phyloP scores from a whole-genome alignment of 2,113 vertebrate genomes.

The Phalacrocorax brasilianus region DNA sequence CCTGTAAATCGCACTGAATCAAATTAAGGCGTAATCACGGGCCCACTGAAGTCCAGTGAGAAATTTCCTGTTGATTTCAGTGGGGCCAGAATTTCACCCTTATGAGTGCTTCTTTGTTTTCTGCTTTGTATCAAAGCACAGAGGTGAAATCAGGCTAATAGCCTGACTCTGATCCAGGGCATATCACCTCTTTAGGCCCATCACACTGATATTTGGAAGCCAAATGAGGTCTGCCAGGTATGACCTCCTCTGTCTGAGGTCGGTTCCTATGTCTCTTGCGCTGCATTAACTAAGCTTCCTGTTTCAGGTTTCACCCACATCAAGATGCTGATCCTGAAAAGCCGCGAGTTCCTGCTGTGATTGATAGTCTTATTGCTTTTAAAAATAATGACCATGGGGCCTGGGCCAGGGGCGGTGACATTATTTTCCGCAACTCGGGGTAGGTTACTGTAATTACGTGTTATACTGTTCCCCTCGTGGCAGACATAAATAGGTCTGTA shows the following conservation, averaged over 20 bases:
- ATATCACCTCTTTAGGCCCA: neutral
- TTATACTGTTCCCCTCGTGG: neutral
- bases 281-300: neutral
- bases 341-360: slow-evolving; percentile 47
- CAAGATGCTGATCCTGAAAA: slow-evolving; percentile 64
- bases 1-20: neutral
- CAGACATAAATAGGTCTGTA: neutral
- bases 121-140: neutral
- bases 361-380: slow-evolving; percentile 61
- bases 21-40: neutral
- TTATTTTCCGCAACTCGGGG: slow-evolving; percentile 65
- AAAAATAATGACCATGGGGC: slow-evolving; percentile 64
- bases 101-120: neutral
- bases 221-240: neutral
- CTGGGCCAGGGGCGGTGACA: slow-evolving; percentile 51
- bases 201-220: neutral
- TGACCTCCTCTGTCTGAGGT: neutral
- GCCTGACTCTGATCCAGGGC: neutral
- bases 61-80: neutral
- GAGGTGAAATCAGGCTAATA: neutral
- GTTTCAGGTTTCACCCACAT: slow-evolving; percentile 59
- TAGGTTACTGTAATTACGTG: neutral
- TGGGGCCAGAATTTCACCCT: neutral
- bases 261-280: neutral
- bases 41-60: neutral